Percentiles rank a stretch among this genome's conserved stretches.
These are phyloP conservation scores for Trissoscelio sp. DNA, from an alignment of 2,888 invertebrate species.

Conservation along the genomic window DNA sequence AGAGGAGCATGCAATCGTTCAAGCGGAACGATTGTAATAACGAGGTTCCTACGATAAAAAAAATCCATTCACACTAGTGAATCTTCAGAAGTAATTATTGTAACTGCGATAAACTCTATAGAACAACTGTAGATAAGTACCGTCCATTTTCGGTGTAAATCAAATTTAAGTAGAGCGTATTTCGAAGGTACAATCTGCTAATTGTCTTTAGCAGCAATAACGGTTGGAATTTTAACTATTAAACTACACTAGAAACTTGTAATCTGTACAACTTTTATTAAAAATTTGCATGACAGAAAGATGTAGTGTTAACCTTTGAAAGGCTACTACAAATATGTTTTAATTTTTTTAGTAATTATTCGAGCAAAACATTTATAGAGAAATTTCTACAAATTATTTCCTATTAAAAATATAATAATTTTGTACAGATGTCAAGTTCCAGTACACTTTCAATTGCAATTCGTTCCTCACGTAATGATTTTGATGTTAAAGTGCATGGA, in stretches of 20 bases:
- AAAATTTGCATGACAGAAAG: neutral
- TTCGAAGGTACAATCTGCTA: constrained; percentile 19
- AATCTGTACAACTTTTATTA: neutral
- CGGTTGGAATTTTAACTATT: constrained; percentile 13
- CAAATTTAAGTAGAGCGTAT: constrained; percentile 42
- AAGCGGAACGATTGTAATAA: constrained; percentile 86
- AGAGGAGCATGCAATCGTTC: constrained; percentile 90
- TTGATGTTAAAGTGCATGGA: too few species aligned
- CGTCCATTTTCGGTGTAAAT: constrained; percentile 75
- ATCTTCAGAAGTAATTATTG: constrained; percentile 48
- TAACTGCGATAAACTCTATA: constrained; percentile 59
- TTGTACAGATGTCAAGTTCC: too few species aligned
- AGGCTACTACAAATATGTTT: too few species aligned
- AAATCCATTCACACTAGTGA: constrained; percentile 31
- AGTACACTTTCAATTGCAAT: neutral
- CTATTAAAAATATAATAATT: too few species aligned
- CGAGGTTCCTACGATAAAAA: constrained; percentile 58
- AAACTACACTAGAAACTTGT: neutral
- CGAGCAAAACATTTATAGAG: too few species aligned
- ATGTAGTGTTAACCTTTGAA: too few species aligned
- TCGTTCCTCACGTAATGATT: too few species aligned
- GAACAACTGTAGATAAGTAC: constrained; percentile 70
- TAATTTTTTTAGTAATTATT: too few species aligned
- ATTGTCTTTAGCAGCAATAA: constrained; percentile 1
- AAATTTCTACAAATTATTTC: too few species aligned